Percentiles rank a stretch among this genome's conserved stretches.
phyloP scores from a whole-genome alignment of 2,113 vertebrate species.

The Phoenicopterus ruber region DNA sequence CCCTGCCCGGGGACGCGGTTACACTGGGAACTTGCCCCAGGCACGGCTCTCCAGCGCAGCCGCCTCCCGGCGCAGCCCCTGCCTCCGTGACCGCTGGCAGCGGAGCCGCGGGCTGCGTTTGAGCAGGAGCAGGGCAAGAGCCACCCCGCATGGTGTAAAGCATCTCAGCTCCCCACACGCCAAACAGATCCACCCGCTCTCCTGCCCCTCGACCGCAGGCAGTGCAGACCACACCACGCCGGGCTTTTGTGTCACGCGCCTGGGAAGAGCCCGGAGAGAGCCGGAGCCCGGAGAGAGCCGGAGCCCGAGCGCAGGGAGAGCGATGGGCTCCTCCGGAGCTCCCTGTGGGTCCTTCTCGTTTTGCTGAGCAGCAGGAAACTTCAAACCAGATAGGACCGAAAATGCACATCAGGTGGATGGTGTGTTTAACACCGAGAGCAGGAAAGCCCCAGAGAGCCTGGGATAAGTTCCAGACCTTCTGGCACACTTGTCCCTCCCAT shows the following conservation, averaged over 20 bases:
- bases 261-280: too few relatives aligned
- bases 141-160: background rate
- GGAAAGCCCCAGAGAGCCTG: conserved; percentile 25
- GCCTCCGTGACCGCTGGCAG: background rate
- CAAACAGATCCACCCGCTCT: accelerated
- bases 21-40: background rate
- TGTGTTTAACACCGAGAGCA: background rate
- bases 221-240: accelerated
- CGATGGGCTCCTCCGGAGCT: background rate
- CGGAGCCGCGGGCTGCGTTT: background rate
- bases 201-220: accelerated
- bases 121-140: background rate
- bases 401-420: background rate
- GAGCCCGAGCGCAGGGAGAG: background rate
- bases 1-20: background rate
- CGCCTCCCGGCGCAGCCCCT: background rate
- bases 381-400: background rate
- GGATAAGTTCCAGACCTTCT: conserved; percentile 45
- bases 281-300: too few relatives aligned
- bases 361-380: background rate
- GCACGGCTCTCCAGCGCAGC: background rate
- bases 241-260: background rate
- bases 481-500: background rate
- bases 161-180: background rate
- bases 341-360: background rate